These are phyloP conservation scores for Capreolus pygargus DNA, from an alignment of 2,113 vertebrate species.

Conservation along the genomic window DNA sequence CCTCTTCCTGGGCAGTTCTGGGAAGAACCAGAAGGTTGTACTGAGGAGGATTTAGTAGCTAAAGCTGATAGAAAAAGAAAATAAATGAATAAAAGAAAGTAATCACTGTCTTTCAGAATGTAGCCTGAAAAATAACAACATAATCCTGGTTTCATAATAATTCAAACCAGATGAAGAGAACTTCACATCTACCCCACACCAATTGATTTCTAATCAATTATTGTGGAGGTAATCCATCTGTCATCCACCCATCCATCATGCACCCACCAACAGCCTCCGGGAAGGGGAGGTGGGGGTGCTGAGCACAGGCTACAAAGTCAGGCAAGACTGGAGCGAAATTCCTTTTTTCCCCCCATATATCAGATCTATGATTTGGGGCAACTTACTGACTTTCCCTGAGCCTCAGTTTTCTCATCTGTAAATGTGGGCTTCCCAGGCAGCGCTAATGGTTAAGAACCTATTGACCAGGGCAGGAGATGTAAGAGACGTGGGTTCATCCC, in stretches of 20 bases:
- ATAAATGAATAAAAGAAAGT: conserved; percentile 73
- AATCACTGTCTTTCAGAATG: conserved; percentile 52
- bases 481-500: not conserved
- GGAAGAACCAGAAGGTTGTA: conserved; percentile 64
- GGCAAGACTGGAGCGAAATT: not conserved
- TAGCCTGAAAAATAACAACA: conserved; percentile 53
- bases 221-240: not conserved
- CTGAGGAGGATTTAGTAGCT: conserved; percentile 68
- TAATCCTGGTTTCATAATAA: conserved; percentile 52
- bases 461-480: not conserved
- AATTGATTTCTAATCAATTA: not conserved
- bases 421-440: not conserved
- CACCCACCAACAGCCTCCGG: not conserved
- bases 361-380: not conserved
- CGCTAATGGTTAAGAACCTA: not conserved
- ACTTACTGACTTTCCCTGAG: not conserved
- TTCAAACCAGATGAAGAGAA: conserved; percentile 74
- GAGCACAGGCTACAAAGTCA: too few species aligned
- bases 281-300: too few species aligned
- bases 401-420: not conserved
- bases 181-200: not conserved
- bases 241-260: too few species aligned
- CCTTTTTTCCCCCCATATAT: rapidly evolving
- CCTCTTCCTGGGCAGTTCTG: conserved; percentile 70
- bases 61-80: conserved; percentile 69